phyloP scores from a whole-genome alignment of 2,113 vertebrate species.

The Oreotragus oreotragus region DNA sequence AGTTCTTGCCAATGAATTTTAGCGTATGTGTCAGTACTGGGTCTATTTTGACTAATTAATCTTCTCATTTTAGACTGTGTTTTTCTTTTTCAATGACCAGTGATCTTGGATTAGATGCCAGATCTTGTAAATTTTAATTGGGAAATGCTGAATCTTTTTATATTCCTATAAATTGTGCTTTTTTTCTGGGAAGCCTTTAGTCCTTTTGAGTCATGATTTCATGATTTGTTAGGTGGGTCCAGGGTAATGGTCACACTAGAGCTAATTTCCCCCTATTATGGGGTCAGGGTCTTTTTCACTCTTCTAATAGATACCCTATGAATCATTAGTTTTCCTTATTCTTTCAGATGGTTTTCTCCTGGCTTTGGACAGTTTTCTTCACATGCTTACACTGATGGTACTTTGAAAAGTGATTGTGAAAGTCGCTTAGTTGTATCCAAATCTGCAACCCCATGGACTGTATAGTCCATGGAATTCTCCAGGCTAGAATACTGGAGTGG shows the following conservation, averaged over 20 bases:
- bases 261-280: neutral
- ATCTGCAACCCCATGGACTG: neutral
- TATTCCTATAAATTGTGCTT: neutral
- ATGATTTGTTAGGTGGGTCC: neutral
- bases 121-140: slow-evolving; percentile 2
- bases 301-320: neutral
- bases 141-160: neutral
- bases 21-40: neutral
- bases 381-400: neutral
- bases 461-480: neutral
- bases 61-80: neutral
- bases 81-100: neutral
- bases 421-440: neutral
- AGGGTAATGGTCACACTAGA: neutral
- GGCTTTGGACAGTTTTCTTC: neutral
- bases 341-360: neutral
- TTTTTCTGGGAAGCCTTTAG: neutral
- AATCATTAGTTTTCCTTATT: neutral
- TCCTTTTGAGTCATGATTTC: neutral
- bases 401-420: neutral
- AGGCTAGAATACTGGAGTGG: neutral
- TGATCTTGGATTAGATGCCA: neutral
- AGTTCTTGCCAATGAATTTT: neutral
- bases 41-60: neutral
- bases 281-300: neutral